These are phyloP conservation scores for Acronicta leporina DNA, from an alignment of 2,888 invertebrate genomes.

Conservation along the genomic window DNA sequence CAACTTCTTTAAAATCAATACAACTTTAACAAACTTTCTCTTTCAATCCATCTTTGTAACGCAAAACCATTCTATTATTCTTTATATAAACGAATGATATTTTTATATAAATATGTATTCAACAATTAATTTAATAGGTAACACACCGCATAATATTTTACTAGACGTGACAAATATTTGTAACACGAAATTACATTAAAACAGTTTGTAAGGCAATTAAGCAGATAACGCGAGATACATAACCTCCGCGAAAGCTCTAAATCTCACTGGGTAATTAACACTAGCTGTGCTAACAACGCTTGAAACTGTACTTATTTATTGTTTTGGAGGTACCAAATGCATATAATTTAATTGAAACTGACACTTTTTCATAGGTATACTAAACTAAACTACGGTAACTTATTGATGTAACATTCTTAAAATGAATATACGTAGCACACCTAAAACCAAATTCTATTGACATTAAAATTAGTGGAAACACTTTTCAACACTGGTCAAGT, in stretches of 20 bases:
- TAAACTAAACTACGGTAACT: no score
- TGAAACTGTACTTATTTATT: constrained; percentile 39
- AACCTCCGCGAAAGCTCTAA: constrained; percentile 65
- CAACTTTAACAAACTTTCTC: no score
- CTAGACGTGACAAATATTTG: constrained; percentile 41
- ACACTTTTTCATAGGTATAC: no score
- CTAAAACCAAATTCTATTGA: no score
- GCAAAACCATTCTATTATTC: no score
- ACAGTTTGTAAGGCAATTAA: constrained; percentile 53
- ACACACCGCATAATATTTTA: constrained; percentile 18
- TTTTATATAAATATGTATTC: neutral
- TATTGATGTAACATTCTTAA: no score
- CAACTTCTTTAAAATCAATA: no score
- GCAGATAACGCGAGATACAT: constrained; percentile 66
- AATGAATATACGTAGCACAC: no score
- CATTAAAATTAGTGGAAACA: no score
- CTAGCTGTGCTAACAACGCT: constrained; percentile 56
- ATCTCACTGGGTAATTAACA: constrained; percentile 67
- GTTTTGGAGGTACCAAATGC: constrained; percentile 1
- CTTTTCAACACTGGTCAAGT: no score
- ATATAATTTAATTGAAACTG: constrained; percentile 27
- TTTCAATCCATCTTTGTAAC: no score
- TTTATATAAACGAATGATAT: neutral
- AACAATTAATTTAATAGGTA: neutral
- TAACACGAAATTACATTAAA: constrained; percentile 40